Base-by-base conservation (phyloP, 2,113 vertebrate genomes). In the Chaetodon auriga region DNA sequence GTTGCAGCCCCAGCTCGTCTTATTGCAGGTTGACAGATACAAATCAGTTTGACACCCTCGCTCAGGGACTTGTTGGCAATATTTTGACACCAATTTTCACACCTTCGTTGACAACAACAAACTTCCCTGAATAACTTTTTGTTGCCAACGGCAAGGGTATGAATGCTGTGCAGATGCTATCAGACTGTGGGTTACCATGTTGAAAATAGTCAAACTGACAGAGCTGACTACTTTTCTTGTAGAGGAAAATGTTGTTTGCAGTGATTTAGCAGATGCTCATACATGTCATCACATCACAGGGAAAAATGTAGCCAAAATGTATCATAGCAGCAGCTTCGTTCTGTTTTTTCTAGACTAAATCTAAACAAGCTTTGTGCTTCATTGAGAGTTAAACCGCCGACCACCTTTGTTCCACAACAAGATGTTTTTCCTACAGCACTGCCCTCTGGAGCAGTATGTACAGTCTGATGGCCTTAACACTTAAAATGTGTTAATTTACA, bases 51-150 rank as follows among this genome's bases (percentile, higher is more conserved):
- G 48, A 68, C 63, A 19, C 1, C 10, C 1, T 45, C 16, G 54
- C 46, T 68, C 63, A 9, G 18, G 36, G 46, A 19, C 63, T 51
- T 63, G 38, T 54, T 45, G n/a, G 7, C 46, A 36, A 23, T 46
- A 30, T 43, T 49, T 49, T 64, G 41, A 41, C 61, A 66, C 7
- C 69, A 57, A 12, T 51, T 35, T 68, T 75, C 71, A 75, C 63
- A 75, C 63, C 48, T 57, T 57, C 51, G 25, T 15, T 57, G 61
- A 64, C 49, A 38, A 48, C 12, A 36, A 38, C 41, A 58, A 58
- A 16, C 35, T 9, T 45, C 19, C 23, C n/a, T 16, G 16, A 61
- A 60, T 61, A 45, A 45, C 35, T 16, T 64, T 64, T 65, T 48
- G n/a, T 63, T 1, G 7, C 63, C 71, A 7, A 11, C 3, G 38